Base-by-base conservation (phyloP, 2,797 vertebrate species). In the Sebastolobus altivelis region DNA sequence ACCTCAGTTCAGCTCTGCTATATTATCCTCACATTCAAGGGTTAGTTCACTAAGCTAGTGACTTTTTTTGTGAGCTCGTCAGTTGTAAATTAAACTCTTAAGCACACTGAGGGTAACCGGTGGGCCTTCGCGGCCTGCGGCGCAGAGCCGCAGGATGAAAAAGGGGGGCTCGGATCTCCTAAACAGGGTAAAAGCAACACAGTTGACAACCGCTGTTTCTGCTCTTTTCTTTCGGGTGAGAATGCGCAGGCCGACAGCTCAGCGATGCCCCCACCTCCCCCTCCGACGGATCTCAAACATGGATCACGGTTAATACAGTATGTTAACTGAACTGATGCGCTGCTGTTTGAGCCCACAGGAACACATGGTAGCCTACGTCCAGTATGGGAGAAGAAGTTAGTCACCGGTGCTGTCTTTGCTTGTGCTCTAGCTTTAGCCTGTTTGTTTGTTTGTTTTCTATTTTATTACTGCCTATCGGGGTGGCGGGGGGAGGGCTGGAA, bases 341-440 rank as follows among this genome's bases (percentile, higher is more conserved):
- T 82, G 77, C 54, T 76, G 62, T 79, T 81, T 65, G 85, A 87
- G 77, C 82, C 83, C 86, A 85, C 79, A 75, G 78, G 79, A 89
- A 84, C 84, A 80, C 49, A 65, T 58, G 58, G 73, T 84, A 88
- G 86, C 86, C 65, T 77, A 72, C 77, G 68, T 77, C 80, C 68
- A 79, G 62, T 83, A 73, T 54, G 80, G 65, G 75, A 74, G 77
- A 81, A 70, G 46, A 52, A 52, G 75, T 85, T 86, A 82, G 84
- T 89, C 83, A 84, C 84, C 31, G 77, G 89, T 90, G 88, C 87
- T 88, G 93, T 93, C 81, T 87, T 88, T 89, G 88, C 88, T 91
- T 81, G 90, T 93, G 89, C 89, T 88, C 75, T 92, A 90, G 92
- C 87, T 90, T 89, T 88, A 89, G 93, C 75, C 76, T 82, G 82